These are phyloP conservation scores for Tympanuchus pallidicinctus DNA, from an alignment of 2,113 vertebrate genomes.

Conservation along the genomic window DNA sequence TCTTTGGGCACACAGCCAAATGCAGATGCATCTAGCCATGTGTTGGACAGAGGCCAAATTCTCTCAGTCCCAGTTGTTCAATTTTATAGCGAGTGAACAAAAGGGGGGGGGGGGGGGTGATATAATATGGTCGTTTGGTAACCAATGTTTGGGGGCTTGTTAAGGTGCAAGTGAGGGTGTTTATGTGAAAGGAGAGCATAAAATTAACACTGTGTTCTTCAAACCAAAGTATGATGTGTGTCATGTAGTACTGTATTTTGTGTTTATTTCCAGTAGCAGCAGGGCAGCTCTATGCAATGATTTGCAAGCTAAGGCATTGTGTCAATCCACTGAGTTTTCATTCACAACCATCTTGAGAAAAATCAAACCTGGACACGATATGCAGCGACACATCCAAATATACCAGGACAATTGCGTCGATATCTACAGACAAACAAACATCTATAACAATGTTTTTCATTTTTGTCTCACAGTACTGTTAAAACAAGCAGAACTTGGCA, in stretches of 20 bases:
- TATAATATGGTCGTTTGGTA: slow-evolving; percentile 56
- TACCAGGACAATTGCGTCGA: not conserved
- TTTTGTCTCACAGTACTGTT: not conserved
- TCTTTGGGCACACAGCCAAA: slow-evolving; percentile 79
- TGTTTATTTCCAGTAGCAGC: not conserved
- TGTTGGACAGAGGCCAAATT: slow-evolving; percentile 75
- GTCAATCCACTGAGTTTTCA: slow-evolving; percentile 17
- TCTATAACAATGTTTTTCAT: not conserved
- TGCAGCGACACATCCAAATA: not conserved
- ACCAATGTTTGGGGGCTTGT: slow-evolving; percentile 75
- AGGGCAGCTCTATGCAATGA: not conserved
- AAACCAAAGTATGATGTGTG: not conserved
- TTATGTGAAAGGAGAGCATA: slow-evolving; percentile 52
- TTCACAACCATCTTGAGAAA: slow-evolving; percentile 34
- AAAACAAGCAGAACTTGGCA: slow-evolving; percentile 2
- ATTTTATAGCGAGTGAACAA: slow-evolving; percentile 76
- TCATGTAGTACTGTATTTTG: not conserved
- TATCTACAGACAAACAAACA: not conserved
- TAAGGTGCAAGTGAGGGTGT: slow-evolving; percentile 67
- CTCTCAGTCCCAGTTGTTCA: slow-evolving; percentile 75
- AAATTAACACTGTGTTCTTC: slow-evolving; percentile 62
- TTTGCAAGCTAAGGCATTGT: not conserved
- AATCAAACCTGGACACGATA: not conserved
- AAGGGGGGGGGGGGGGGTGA: slow-evolving; percentile 44
- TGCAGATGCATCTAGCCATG: slow-evolving; percentile 73